These are phyloP conservation scores for Caenorhabditis uteleia DNA, from an alignment of 2,888 invertebrate genomes.

Conservation along the genomic window DNA sequence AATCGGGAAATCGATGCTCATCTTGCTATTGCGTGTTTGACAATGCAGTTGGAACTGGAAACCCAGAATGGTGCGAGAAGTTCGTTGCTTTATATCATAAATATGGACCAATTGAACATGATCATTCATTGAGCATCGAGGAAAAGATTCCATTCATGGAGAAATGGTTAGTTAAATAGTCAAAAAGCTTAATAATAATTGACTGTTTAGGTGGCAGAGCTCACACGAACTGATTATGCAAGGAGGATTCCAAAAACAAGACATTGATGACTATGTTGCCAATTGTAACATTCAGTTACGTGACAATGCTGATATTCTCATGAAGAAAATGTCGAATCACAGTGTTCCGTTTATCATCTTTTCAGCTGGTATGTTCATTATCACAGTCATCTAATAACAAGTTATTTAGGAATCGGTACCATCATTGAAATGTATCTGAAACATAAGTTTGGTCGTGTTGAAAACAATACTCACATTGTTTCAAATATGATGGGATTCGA, in stretches of 20 bases:
- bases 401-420: too few species aligned
- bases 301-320: conserved; percentile 43
- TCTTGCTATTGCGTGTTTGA: conserved; percentile 69
- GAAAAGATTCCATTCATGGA: conserved; percentile 73
- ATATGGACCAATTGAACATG: conserved; percentile 69
- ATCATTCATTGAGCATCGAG: conserved; percentile 70
- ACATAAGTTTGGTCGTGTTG: conserved; percentile 72
- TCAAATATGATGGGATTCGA: conserved; percentile 66
- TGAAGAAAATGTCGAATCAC: conserved; percentile 39
- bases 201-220: conserved; percentile 67
- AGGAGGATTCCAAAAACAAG: conserved; percentile 66
- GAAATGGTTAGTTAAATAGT: conserved; percentile 70
- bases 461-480: conserved; percentile 61
- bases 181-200: neutral
- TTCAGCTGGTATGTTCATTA: conserved; percentile 83
- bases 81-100: conserved; percentile 52
- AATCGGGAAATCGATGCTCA: conserved; percentile 57
- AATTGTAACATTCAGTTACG: conserved; percentile 37
- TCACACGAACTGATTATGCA: conserved; percentile 70
- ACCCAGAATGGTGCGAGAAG: conserved; percentile 38
- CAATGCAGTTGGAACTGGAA: conserved; percentile 43
- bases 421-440: conserved; percentile 81
- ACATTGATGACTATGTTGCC: conserved; percentile 69
- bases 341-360: conserved; percentile 85
- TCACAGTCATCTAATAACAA: too few species aligned